Evolutionary conservation across 2,113 vertebrate species (phyloP).

Genomic region (Copsychus sechellarum): DNA sequence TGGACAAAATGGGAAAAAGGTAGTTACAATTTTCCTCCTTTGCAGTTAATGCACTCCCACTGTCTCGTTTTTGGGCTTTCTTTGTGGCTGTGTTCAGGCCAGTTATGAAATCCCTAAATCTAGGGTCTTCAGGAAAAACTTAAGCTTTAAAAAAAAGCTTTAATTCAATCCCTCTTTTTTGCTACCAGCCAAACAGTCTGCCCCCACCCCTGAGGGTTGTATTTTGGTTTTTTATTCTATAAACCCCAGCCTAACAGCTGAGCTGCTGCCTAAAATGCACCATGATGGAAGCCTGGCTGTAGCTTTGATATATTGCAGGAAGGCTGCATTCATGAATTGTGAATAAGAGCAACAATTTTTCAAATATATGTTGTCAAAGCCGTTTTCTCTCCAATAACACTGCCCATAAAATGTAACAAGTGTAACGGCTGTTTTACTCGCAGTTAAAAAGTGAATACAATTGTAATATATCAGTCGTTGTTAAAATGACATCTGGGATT

Average conservation of each 20-base stretch:
- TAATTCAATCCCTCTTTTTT: not conserved
- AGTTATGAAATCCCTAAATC: not conserved
- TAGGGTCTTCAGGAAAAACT: not conserved
- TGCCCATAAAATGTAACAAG: constrained; percentile 70
- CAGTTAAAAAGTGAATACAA: constrained; percentile 70
- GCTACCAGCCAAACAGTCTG: not conserved
- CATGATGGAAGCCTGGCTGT: constrained; percentile 48
- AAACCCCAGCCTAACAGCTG: not conserved
- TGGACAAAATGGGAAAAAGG: not conserved
- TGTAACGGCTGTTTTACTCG: constrained; percentile 73
- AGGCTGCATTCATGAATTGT: constrained; percentile 55
- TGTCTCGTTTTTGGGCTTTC: not conserved
- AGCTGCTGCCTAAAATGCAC: not conserved
- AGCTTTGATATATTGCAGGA: constrained; percentile 47
- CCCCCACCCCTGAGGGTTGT: not conserved
- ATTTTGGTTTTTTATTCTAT: not conserved
- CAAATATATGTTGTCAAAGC: constrained; percentile 69
- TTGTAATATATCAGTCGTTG: constrained; percentile 60
- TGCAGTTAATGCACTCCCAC: not conserved
- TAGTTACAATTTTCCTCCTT: not conserved
- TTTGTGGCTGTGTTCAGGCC: not conserved
- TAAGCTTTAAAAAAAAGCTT: not conserved
- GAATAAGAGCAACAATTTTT: constrained; percentile 64
- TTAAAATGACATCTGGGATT: constrained; percentile 65
- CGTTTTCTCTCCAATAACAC: constrained; percentile 67